Percentiles rank a stretch among this genome's conserved stretches.
phyloP scores from a whole-genome alignment of 2,113 vertebrate genomes.

The Euleptes europaea region DNA sequence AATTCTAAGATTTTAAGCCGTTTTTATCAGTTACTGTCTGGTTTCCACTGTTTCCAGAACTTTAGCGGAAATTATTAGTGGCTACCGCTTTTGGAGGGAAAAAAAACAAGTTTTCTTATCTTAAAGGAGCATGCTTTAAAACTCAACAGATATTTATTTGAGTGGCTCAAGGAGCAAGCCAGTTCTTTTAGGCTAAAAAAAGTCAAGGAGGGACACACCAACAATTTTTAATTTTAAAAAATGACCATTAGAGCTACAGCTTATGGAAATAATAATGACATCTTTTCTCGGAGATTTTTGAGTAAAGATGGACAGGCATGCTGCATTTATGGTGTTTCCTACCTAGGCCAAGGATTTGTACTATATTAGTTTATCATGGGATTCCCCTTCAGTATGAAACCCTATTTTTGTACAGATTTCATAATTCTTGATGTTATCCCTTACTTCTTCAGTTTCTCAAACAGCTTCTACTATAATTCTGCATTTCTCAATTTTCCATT shows the following conservation, averaged over 20 bases:
- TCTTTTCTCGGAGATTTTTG: background rate
- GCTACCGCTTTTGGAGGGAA: background rate
- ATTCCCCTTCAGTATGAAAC: background rate
- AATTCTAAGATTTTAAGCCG: background rate
- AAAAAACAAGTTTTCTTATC: background rate
- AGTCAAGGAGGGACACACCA: background rate
- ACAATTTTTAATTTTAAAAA: background rate
- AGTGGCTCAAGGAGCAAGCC: background rate
- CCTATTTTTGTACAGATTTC: background rate
- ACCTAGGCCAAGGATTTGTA: background rate
- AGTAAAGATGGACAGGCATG: background rate
- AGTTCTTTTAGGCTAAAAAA: background rate
- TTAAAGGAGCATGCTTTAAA: slow-evolving; percentile 4
- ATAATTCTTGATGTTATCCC: background rate
- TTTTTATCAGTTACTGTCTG: slow-evolving; percentile 7
- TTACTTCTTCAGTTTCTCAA: background rate
- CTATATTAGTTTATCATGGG: background rate
- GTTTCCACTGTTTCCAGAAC: background rate
- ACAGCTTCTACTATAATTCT: background rate
- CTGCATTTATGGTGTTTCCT: background rate
- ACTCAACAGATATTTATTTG: slow-evolving; percentile 12
- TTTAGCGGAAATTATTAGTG: background rate
- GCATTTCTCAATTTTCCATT: background rate
- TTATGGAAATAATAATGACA: background rate
- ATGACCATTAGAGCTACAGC: background rate